These are phyloP conservation scores for Abrostola triplasia DNA, from an alignment of 2,888 invertebrate species.

Conservation along the genomic window DNA sequence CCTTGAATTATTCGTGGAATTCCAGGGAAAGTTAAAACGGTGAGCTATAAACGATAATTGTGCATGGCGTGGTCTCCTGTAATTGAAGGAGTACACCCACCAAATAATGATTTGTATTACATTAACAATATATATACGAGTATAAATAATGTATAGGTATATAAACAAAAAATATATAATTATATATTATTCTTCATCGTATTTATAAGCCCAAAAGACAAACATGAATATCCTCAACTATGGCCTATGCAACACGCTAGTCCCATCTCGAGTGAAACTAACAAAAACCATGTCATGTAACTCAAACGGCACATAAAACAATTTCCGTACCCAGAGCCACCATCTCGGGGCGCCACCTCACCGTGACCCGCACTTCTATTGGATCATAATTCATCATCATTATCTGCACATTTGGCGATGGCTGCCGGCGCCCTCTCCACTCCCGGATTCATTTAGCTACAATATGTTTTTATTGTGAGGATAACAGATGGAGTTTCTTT, in stretches of 20 bases:
- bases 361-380: constrained; percentile 58
- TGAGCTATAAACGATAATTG: too few species aligned
- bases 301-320: constrained; percentile 12
- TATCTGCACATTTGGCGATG: constrained; percentile 65
- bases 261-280: background rate
- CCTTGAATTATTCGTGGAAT: too few species aligned
- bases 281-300: constrained; percentile 23
- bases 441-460: constrained; percentile 56
- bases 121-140: too few species aligned
- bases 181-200: too few species aligned
- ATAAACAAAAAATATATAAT: too few species aligned
- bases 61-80: too few species aligned
- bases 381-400: constrained; percentile 68
- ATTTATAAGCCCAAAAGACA: too few species aligned
- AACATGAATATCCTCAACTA: too few species aligned
- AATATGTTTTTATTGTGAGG: constrained; percentile 56
- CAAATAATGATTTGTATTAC: too few species aligned
- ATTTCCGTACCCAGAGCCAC: constrained; percentile 5
- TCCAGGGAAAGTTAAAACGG: too few species aligned
- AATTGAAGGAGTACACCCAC: too few species aligned
- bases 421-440: constrained; percentile 38
- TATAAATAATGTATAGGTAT: too few species aligned
- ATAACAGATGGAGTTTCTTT: constrained; percentile 50
- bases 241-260: background rate
- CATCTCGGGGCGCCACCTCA: constrained; percentile 30